phyloP scores from a whole-genome alignment of 2,888 invertebrate species.

The Branchinecta sandiegonensis region DNA sequence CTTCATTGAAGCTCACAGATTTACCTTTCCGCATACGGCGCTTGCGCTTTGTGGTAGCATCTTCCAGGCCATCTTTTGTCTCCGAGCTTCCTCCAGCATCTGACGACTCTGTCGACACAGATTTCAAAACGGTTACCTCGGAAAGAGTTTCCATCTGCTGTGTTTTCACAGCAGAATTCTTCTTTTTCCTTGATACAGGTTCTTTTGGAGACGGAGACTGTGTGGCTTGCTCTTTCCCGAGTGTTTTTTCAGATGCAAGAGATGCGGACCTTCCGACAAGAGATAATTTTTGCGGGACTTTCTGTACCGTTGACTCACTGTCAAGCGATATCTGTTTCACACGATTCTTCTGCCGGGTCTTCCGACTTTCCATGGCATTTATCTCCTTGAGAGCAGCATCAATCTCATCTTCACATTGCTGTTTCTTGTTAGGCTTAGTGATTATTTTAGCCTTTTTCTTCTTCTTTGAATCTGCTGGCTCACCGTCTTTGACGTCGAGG shows the following conservation, averaged over 20 bases:
- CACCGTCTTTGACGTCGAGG: slow-evolving; percentile 24
- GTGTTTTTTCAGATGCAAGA: no score
- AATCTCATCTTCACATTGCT: slow-evolving; percentile 35
- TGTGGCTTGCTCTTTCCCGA: no score
- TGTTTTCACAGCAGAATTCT: slow-evolving; percentile 18
- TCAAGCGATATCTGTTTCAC: neutral
- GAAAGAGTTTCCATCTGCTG: slow-evolving; percentile 9
- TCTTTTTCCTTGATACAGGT: slow-evolving; percentile 16
- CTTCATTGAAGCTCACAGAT: slow-evolving; percentile 23
- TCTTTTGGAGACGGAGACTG: no score
- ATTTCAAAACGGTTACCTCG: neutral
- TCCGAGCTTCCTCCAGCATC: neutral
- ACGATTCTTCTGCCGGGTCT: slow-evolving; percentile 25
- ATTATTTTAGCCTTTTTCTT: slow-evolving; percentile 30
- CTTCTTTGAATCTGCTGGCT: slow-evolving; percentile 22
- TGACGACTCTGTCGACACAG: neutral
- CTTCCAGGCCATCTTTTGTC: neutral
- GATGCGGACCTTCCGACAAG: no score
- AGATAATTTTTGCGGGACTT: no score
- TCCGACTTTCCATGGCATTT: slow-evolving; percentile 32
- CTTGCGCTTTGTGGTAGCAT: slow-evolving; percentile 18
- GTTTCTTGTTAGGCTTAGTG: slow-evolving; percentile 25
- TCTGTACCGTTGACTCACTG: no score
- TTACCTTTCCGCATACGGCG: slow-evolving; percentile 21
- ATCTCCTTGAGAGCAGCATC: slow-evolving; percentile 39